Base-by-base conservation (phyloP, 2,797 vertebrate species). In the Anguilla obscura region DNA sequence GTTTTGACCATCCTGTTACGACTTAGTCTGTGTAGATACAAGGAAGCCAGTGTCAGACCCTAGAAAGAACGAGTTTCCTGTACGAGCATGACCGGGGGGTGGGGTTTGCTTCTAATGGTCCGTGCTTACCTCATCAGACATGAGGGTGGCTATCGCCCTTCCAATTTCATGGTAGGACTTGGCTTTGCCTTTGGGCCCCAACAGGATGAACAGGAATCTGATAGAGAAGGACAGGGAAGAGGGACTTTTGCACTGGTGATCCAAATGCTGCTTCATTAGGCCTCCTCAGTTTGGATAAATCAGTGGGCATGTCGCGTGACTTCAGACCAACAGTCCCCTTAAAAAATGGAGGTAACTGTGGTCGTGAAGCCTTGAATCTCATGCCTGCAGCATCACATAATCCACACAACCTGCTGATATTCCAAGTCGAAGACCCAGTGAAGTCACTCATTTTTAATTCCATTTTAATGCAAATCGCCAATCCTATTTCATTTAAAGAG, bases 111-210 rank as follows among this genome's bases (percentile, higher is more conserved):
- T 52, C 54, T 16, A 56, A 56, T 50, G 10, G 18, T 45, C 36
- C 9, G 48, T 50, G 52, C 96, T 82, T 90, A 99, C 98, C 97
- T 99, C 99, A 30, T 99, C 99, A 0, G 99, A 98, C 99, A 99
- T 99, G 93, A 99, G 95, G 0, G 99, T 99, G 80, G 98, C 99
- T 1, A 99, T 99, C 88, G 98, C 97, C 95, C 99, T 93, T 90
- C 99, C 99, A 0, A 99, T 99, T 96, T 99, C 99, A 84, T 99
- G 98, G 89, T 99, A 99, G 0, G 98, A 99, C 93, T 98, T 99
- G 16, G 97, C 98, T 96, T 99, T 99, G 87, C 99, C 99, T 96
- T 99, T 99, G 12, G 99, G 99, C 93, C 99, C 99, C 85, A 99
- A 96, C 58, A 99, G 94, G 94, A 99, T 97, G 94, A 99, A 99